These are phyloP conservation scores for Acanthoscelides obtectus DNA, from an alignment of 2,888 invertebrate species.

Conservation along the genomic window DNA sequence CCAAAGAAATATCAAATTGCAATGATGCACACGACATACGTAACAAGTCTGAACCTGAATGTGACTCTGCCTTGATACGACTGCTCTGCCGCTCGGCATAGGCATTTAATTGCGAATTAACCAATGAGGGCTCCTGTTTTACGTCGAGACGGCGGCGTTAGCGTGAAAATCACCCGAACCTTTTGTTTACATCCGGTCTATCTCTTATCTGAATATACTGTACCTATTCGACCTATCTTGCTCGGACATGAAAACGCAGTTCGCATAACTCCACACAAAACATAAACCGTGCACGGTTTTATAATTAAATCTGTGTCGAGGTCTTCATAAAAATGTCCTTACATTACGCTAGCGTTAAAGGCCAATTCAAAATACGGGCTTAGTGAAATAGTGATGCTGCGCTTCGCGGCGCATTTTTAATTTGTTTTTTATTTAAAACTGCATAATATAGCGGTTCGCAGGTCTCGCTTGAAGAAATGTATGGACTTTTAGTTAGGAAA, in stretches of 20 bases:
- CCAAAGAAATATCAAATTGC: too few species aligned
- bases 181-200: too few species aligned
- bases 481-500: neutral
- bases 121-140: too few species aligned
- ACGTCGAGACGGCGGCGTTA: too few species aligned
- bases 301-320: constrained; percentile 31
- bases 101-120: too few species aligned
- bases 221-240: too few species aligned
- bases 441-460: neutral
- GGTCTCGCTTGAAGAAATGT: neutral
- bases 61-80: too few species aligned
- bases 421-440: neutral
- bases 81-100: too few species aligned
- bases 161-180: too few species aligned
- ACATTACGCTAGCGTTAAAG: constrained; percentile 31
- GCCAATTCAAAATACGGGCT: neutral
- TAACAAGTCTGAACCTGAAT: too few species aligned
- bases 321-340: constrained; percentile 34
- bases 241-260: neutral
- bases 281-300: constrained; percentile 15
- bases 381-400: neutral
- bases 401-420: neutral
- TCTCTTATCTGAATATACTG: too few species aligned
- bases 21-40: too few species aligned
- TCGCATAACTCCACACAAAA: neutral